Percentiles rank a stretch among this genome's conserved stretches.
phyloP scores from a whole-genome alignment of 1,140 invertebrate genomes.

The Dreissena polymorpha region DNA sequence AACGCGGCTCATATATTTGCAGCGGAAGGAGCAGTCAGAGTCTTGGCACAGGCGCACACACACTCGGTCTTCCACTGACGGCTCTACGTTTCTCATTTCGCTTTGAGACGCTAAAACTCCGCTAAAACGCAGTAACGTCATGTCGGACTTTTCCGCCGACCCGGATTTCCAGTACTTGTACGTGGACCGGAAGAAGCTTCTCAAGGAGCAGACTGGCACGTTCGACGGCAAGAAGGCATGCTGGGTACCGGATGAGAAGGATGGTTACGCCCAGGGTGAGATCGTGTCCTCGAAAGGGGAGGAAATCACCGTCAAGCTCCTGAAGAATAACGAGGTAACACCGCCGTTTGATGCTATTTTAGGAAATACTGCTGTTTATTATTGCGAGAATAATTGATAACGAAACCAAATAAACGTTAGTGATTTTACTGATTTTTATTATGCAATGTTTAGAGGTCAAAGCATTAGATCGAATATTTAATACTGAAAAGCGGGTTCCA shows the following conservation, averaged over 20 bases:
- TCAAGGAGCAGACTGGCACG: constrained; percentile 71
- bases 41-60: constrained; percentile 32
- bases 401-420: too few species aligned
- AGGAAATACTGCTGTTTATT: not conserved
- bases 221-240: constrained; percentile 99
- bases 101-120: constrained; percentile 1
- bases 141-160: constrained; percentile 58
- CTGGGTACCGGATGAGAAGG: constrained; percentile 99
- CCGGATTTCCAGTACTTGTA: constrained; percentile 74
- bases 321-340: constrained; percentile 67
- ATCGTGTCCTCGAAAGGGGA: constrained; percentile 99
- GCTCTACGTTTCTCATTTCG: not conserved
- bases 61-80: too few species aligned
- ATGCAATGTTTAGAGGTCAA: too few species aligned
- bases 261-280: constrained; percentile 97
- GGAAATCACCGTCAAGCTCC: constrained; percentile 89
- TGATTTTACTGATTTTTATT: too few species aligned
- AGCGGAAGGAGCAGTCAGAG: constrained; percentile 40
- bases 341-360: not conserved
- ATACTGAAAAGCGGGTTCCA: too few species aligned
- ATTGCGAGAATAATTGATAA: not conserved
- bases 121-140: not conserved
- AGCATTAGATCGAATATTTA: too few species aligned
- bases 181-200: constrained; percentile 75
- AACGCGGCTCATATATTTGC: constrained; percentile 18